These are phyloP conservation scores for Gymnoscopelus microlampas DNA, from an alignment of 2,797 vertebrate genomes.

Conservation along the genomic window DNA sequence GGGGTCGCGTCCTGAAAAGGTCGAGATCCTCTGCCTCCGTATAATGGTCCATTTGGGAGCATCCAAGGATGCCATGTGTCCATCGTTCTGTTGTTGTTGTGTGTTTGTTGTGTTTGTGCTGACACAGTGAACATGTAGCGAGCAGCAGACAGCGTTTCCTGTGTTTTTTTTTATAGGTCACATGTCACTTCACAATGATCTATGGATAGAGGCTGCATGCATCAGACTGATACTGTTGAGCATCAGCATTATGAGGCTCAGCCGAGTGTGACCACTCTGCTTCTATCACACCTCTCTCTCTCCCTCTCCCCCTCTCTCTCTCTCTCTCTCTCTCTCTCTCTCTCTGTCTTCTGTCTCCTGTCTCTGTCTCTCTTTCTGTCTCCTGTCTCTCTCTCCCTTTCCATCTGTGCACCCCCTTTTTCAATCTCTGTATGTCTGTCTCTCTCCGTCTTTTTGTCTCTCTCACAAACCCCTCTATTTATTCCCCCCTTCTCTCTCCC, in stretches of 20 bases:
- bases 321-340: conserved; percentile 30
- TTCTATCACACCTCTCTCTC: conserved; percentile 19
- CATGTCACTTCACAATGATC: conserved; percentile 82
- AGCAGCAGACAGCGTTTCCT: conserved; percentile 53
- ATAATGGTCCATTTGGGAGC: not conserved
- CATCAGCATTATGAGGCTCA: conserved; percentile 74
- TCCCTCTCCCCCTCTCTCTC: not conserved
- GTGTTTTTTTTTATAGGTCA: conserved; percentile 76
- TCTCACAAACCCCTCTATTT: conserved; percentile 7
- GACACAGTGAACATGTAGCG: conserved; percentile 73
- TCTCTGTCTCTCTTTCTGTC: conserved; percentile 1
- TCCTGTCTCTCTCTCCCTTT: conserved; percentile 21
- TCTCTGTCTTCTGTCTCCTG: conserved; percentile 6
- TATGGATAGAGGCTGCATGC: conserved; percentile 72
- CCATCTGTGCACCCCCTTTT: conserved; percentile 13
- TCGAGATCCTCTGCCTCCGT: too few species aligned
- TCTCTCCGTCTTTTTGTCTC: conserved; percentile 41
- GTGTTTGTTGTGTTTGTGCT: conserved; percentile 74
- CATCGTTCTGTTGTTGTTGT: conserved; percentile 61
- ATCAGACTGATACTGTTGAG: conserved; percentile 75
- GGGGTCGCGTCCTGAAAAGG: too few species aligned
- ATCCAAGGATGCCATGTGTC: too few species aligned
- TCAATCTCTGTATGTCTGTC: not conserved
- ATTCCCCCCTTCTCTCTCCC: too few species aligned
- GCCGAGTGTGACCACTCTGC: conserved; percentile 65